phyloP scores from a whole-genome alignment of 2,888 invertebrate species.

The Dynastes hyllus region DNA sequence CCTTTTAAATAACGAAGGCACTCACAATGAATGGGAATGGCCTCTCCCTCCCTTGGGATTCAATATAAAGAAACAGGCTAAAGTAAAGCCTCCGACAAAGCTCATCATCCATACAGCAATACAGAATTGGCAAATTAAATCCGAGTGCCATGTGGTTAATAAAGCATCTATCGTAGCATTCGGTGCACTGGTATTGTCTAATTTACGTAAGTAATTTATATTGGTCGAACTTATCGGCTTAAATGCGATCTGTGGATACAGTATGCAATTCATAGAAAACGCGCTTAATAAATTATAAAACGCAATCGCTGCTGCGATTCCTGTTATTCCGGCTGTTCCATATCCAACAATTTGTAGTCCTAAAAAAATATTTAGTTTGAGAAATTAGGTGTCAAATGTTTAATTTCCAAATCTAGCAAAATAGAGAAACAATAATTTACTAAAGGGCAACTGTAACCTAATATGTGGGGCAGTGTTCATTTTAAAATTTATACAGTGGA shows the following conservation, averaged over 20 bases:
- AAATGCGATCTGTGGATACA: conserved; percentile 57
- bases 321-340: not conserved
- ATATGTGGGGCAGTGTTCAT: too few species aligned
- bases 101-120: conserved; percentile 41
- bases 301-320: conserved; percentile 54
- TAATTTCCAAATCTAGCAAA: too few species aligned
- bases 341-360: conserved; percentile 55
- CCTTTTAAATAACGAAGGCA: conserved; percentile 11
- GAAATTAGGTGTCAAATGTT: too few species aligned
- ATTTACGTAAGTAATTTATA: not conserved
- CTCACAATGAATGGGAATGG: conserved; percentile 59
- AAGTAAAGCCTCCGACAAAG: conserved; percentile 60
- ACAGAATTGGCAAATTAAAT: conserved; percentile 41
- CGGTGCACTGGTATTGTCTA: not conserved
- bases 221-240: not conserved
- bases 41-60: conserved; percentile 62
- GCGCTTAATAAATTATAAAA: conserved; percentile 58
- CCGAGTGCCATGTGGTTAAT: conserved; percentile 22
- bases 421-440: too few species aligned
- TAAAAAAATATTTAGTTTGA: conserved; percentile 50
- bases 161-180: conserved; percentile 21
- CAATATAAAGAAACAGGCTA: conserved; percentile 60
- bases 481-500: too few species aligned
- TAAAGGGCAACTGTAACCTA: too few species aligned
- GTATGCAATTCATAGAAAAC: conserved; percentile 62